Evolutionary conservation across 1,140 invertebrate species (phyloP), one percentile per base, ranked within the genome.

Genomic region (Bombus confusus): DNA sequence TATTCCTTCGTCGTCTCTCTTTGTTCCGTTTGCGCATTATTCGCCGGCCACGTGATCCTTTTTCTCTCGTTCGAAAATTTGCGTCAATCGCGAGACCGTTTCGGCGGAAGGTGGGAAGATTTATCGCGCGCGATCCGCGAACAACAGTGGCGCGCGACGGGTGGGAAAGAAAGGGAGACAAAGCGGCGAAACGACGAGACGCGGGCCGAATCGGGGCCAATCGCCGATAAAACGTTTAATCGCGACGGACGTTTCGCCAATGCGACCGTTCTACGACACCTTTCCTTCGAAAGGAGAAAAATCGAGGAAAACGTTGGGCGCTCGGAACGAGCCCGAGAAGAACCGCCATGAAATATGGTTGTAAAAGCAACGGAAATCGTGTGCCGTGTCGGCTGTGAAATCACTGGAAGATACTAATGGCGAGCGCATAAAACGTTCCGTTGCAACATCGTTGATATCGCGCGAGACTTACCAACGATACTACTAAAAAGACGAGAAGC

Each of bases 181-280:
- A 28, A 71, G 28, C 52, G 66, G 76, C 25, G 76, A 39, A 69
- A 80, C 83, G 52, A 71, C 10, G 37, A 77, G 31, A 74, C 64
- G 31, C 22, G 57, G 28, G 22, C 1, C 18, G 52, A 22, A 71
- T 39, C 77, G 37, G 37, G 43, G 77, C 2, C n/a, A 34, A 52
- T 68, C 41, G 47, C 28, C 39, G 76, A 25, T 43, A 8, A 59
- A 76, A 31, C 52, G 22, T 31, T 74, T 25, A 69, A 37, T 47
- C 37, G 28, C 18, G 47, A 15, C 47, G 47, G 18, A 37, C 31
- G 73, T n/a, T 22, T 75, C 59, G 64, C 66, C 37, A 28, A 43
- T 18, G 18, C 57, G 25, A 47, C 15, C 68, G 39, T 13, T 57
- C n/a, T 22, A 31, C 39, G 15, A 47, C 15, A 28, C 25, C 28